Conservation (phyloP, 1,140 invertebrate genomes). For the Bombus polaris region DNA sequence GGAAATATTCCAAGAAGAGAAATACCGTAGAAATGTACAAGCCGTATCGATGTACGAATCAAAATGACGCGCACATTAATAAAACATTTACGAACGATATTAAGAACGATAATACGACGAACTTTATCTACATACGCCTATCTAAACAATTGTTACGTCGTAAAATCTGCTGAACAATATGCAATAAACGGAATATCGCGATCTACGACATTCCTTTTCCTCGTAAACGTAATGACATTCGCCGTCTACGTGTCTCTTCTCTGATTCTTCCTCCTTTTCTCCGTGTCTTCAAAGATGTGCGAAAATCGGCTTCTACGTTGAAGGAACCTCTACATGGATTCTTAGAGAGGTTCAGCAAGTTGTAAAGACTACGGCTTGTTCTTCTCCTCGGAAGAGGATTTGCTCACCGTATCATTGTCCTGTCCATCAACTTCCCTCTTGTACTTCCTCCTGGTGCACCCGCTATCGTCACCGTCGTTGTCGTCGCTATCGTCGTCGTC, state of each 20-base stretch:
- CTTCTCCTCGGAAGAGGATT: constrained; percentile 48
- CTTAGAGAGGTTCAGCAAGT: too few species aligned
- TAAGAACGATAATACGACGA: too few species aligned
- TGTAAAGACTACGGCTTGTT: neutral
- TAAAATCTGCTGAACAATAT: neutral
- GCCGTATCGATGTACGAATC: too few species aligned
- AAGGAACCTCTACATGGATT: neutral
- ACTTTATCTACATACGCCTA: neutral
- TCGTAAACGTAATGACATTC: neutral
- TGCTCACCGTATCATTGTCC: neutral
- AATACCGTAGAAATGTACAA: too few species aligned
- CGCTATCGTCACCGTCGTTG: neutral
- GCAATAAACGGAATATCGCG: neutral
- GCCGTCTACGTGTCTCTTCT: neutral
- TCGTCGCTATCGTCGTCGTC: neutral
- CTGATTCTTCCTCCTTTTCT: neutral
- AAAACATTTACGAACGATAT: neutral
- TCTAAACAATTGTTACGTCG: neutral
- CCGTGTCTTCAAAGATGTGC: neutral
- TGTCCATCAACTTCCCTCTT: constrained; percentile 2
- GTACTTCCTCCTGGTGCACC: neutral
- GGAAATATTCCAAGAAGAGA: neutral
- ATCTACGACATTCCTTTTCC: too few species aligned
- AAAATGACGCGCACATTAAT: neutral
- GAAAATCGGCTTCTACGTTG: neutral